phyloP scores from a whole-genome alignment of 2,888 invertebrate genomes.

The Mylabris sibirica region DNA sequence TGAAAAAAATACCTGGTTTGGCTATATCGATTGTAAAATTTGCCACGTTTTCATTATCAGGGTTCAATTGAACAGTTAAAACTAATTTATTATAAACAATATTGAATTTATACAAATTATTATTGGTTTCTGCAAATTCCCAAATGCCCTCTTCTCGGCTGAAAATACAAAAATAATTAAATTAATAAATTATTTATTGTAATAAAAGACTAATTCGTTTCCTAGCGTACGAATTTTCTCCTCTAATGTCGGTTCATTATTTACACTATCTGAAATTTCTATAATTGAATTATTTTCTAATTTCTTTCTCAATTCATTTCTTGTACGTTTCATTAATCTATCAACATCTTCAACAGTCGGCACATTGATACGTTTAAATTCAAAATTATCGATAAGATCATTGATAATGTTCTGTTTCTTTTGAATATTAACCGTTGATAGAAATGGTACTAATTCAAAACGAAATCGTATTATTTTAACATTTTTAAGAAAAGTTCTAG shows the following conservation, averaged over 20 bases:
- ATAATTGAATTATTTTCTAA: conserved; percentile 23
- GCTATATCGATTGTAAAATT: background rate
- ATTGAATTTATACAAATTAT: conserved; percentile 29
- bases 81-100: conserved; percentile 26
- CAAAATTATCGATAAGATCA: conserved; percentile 5
- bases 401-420: background rate
- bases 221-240: conserved; percentile 29
- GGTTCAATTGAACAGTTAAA: conserved; percentile 34
- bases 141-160: conserved; percentile 25
- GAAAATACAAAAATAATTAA: conserved; percentile 21
- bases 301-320: conserved; percentile 16
- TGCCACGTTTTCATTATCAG: conserved; percentile 27
- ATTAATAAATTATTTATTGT: background rate
- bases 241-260: conserved; percentile 19
- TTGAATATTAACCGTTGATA: background rate
- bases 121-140: conserved; percentile 26
- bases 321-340: conserved; percentile 14
- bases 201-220: conserved; percentile 22
- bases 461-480: background rate
- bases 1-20: too few relatives aligned
- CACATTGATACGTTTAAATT: background rate
- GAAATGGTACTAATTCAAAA: background rate
- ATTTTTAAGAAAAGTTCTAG: background rate
- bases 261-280: conserved; percentile 4
- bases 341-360: background rate